phyloP scores from a whole-genome alignment of 2,797 vertebrate species.

The Holocentrus rufus region DNA sequence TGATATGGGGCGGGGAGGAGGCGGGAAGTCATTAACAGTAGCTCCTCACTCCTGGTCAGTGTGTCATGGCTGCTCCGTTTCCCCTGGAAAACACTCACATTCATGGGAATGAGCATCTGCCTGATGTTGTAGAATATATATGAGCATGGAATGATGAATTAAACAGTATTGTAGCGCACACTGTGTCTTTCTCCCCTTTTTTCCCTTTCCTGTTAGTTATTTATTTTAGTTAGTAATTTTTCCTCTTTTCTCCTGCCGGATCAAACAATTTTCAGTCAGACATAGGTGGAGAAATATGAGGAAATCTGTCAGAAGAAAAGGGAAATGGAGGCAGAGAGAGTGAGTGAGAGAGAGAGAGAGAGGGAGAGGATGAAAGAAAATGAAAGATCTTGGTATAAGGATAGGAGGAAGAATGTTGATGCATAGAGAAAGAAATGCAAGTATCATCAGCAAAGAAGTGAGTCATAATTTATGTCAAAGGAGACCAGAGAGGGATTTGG shows the following conservation, averaged over 20 bases:
- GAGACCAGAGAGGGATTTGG: not conserved
- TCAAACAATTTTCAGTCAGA: not conserved
- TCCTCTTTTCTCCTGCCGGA: not conserved
- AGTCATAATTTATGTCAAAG: not conserved
- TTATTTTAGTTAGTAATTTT: too few species aligned
- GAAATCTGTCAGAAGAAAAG: slow-evolving; percentile 11
- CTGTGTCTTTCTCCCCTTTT: not conserved
- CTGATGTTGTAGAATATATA: slow-evolving; percentile 16
- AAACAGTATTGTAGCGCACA: not conserved
- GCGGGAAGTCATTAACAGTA: slow-evolving; percentile 9
- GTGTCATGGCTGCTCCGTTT: slow-evolving; percentile 30
- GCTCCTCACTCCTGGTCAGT: slow-evolving; percentile 25
- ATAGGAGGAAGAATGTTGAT: not conserved
- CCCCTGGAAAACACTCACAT: slow-evolving; percentile 18
- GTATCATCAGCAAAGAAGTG: not conserved
- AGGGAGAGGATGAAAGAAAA: not conserved
- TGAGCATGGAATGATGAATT: slow-evolving; percentile 6
- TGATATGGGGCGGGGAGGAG: slow-evolving; percentile 25
- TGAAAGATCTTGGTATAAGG: not conserved
- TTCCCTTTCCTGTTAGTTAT: slow-evolving; percentile 13
- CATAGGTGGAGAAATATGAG: not conserved
- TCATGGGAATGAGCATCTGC: slow-evolving; percentile 48
- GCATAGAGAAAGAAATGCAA: slow-evolving; percentile 18
- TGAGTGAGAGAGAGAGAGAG: not conserved
- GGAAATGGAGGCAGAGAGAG: not conserved